Evolutionary conservation across 2,888 invertebrate species (phyloP).

Genomic region (Eubasilissa splendida): DNA sequence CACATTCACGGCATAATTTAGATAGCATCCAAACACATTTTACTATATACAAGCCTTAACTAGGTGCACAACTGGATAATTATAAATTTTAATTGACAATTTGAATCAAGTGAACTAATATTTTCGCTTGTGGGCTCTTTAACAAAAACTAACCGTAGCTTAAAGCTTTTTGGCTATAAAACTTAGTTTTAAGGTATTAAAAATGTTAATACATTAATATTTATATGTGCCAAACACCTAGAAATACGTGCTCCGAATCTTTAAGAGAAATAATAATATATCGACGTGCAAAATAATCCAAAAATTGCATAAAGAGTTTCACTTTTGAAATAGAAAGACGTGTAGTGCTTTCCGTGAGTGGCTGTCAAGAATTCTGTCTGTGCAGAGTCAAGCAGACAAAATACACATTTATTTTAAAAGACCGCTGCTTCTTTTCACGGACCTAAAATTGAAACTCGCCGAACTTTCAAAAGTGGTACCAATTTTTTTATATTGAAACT

Average conservation of each 20-base stretch:
- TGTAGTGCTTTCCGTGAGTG: too few relatives aligned
- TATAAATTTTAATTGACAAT: neutral
- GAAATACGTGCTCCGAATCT: conserved; percentile 3
- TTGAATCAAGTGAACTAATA: conserved; percentile 3
- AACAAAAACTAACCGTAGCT: conserved; percentile 19
- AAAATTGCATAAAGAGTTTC: neutral
- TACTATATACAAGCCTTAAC: neutral
- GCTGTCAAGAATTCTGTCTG: too few relatives aligned
- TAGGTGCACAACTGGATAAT: neutral
- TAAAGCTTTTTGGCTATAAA: conserved; percentile 5
- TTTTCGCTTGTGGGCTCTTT: conserved; percentile 9
- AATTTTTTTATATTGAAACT: too few relatives aligned
- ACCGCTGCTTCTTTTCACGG: too few relatives aligned
- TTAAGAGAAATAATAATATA: neutral
- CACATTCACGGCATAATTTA: neutral
- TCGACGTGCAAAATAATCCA: neutral
- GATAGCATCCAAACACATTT: neutral
- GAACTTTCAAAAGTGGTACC: too few relatives aligned
- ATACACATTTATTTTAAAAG: too few relatives aligned
- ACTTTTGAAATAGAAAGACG: too few relatives aligned
- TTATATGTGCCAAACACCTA: conserved; percentile 32
- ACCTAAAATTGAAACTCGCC: too few relatives aligned
- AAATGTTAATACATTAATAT: neutral
- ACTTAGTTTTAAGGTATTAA: conserved; percentile 21
- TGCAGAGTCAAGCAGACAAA: too few relatives aligned